These are phyloP conservation scores for Dugesia japonica DNA, from an alignment of 2,888 invertebrate genomes.

Conservation along the genomic window DNA sequence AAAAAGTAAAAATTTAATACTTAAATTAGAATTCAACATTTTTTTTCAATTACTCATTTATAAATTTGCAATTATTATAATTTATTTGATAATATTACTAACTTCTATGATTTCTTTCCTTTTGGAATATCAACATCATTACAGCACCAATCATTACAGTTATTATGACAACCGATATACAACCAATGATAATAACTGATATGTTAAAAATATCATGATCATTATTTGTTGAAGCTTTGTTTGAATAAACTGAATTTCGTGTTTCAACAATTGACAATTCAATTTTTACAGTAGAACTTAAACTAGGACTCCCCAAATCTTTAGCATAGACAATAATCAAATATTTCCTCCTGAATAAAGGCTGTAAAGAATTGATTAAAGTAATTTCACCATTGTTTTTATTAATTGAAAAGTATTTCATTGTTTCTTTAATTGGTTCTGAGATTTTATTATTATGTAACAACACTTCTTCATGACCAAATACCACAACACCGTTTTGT, in stretches of 20 bases:
- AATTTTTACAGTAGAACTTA: not conserved
- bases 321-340: not conserved
- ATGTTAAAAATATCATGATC: conserved; percentile 4
- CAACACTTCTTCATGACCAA: not conserved
- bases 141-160: conserved; percentile 6
- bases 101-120: not conserved
- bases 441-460: not conserved
- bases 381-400: not conserved
- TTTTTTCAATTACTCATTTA: too few relatives aligned
- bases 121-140: not conserved
- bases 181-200: not conserved
- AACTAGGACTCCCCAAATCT: not conserved
- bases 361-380: not conserved
- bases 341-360: not conserved
- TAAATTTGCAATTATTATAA: too few relatives aligned
- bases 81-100: not conserved
- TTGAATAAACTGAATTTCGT: not conserved
- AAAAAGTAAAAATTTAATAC: too few relatives aligned
- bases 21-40: too few relatives aligned
- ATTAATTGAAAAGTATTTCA: not conserved
- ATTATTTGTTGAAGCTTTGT: not conserved
- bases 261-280: not conserved
- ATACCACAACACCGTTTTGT: not conserved
- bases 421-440: not conserved
- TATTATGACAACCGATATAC: not conserved